Conservation (phyloP, 1,140 invertebrate species). For the Asobara japonica region DNA sequence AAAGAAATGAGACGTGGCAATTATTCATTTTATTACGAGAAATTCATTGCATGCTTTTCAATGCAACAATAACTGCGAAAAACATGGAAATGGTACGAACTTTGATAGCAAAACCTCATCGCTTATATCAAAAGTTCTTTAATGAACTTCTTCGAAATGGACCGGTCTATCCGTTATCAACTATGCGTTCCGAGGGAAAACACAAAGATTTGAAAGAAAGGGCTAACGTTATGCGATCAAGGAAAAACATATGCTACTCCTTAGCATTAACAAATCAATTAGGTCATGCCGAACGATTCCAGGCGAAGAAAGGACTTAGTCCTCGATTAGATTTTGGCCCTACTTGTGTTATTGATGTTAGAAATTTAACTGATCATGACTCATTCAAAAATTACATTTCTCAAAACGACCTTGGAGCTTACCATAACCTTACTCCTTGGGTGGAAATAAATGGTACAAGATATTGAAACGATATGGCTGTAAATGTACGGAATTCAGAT, state of each 20-base stretch:
- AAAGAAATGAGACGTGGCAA: slow-evolving; percentile 31
- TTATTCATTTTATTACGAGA: slow-evolving; percentile 30
- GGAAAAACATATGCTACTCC: slow-evolving; percentile 20
- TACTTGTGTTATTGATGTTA: too few species aligned
- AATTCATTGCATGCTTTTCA: slow-evolving; percentile 32
- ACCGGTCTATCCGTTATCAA: slow-evolving; percentile 20
- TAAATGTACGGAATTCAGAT: too few species aligned
- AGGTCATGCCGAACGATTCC: not conserved
- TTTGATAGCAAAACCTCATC: slow-evolving; percentile 33
- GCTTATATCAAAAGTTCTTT: slow-evolving; percentile 33
- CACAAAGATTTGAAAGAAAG: slow-evolving; percentile 30
- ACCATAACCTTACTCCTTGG: too few species aligned
- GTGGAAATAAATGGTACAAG: too few species aligned
- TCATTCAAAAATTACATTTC: too few species aligned
- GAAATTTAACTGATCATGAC: too few species aligned
- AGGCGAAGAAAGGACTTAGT: not conserved
- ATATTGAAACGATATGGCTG: too few species aligned
- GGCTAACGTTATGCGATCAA: slow-evolving; percentile 5
- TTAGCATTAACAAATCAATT: slow-evolving; percentile 23
- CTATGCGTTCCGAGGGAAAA: slow-evolving; percentile 16
- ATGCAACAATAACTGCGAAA: not conserved
- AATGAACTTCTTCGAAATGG: slow-evolving; percentile 20
- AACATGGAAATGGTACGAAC: slow-evolving; percentile 8
- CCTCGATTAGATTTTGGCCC: too few species aligned
- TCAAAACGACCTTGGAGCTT: too few species aligned